phyloP scores from a whole-genome alignment of 1,140 invertebrate species.

The Sitophilus oryzae region DNA sequence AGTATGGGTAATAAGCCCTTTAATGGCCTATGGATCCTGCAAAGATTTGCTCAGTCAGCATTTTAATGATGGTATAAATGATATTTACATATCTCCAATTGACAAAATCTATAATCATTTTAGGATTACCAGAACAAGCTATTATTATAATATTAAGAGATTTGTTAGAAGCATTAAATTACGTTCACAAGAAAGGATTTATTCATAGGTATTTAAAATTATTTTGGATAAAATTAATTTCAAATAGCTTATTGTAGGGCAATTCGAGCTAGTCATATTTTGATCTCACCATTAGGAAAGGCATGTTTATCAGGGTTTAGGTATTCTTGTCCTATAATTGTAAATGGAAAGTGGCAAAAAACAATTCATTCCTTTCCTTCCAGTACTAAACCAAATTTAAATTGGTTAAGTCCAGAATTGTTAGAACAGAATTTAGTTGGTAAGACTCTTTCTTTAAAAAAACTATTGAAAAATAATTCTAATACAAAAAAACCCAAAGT shows the following conservation, averaged over 20 bases:
- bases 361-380: constrained; percentile 69
- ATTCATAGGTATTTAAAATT: constrained; percentile 66
- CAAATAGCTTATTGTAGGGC: constrained; percentile 52
- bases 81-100: background rate
- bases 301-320: constrained; percentile 70
- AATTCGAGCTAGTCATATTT: constrained; percentile 76
- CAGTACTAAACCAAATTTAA: constrained; percentile 63
- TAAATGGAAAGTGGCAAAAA: constrained; percentile 61
- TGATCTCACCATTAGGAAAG: constrained; percentile 63
- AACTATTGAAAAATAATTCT: background rate
- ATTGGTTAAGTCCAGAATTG: constrained; percentile 88
- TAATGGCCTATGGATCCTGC: constrained; percentile 78
- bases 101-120: constrained; percentile 16
- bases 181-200: constrained; percentile 76
- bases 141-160: constrained; percentile 75
- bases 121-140: constrained; percentile 69
- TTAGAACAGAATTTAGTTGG: constrained; percentile 76
- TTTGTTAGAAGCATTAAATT: constrained; percentile 70
- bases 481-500: no score
- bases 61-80: constrained; percentile 58
- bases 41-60: constrained; percentile 69
- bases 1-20: constrained; percentile 71
- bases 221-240: constrained; percentile 6
- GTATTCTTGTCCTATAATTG: constrained; percentile 66
- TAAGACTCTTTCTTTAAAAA: constrained; percentile 10